Conservation (phyloP, 1,140 invertebrate species). For the Dendroctonus valens region DNA sequence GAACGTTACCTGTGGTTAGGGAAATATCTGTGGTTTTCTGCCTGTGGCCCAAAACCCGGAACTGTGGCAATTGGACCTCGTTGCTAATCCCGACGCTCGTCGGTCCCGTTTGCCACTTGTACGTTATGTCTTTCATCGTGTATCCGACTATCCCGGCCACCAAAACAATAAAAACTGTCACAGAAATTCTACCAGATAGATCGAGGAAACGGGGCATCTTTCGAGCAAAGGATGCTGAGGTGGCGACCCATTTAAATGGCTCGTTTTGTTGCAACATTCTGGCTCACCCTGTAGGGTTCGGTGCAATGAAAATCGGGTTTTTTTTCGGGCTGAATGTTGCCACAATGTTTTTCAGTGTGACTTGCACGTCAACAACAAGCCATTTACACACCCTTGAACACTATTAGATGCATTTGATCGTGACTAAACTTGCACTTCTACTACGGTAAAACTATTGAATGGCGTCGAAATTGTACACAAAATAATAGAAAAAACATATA, state of each 20-base stretch:
- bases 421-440: no score
- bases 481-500: no score
- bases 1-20: conserved; percentile 85
- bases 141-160: conserved; percentile 80
- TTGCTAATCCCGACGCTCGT: conserved; percentile 87
- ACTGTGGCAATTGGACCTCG: conserved; percentile 91
- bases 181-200: background rate
- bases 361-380: no score
- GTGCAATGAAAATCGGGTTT: no score
- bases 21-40: conserved; percentile 89
- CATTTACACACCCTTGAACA: no score
- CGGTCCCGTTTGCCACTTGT: conserved; percentile 89
- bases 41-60: conserved; percentile 89
- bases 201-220: conserved; percentile 2
- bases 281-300: background rate
- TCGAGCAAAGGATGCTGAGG: background rate
- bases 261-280: conserved; percentile 3
- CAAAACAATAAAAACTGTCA: conserved; percentile 60
- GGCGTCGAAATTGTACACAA: no score
- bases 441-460: no score
- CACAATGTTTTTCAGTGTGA: conserved; percentile 2
- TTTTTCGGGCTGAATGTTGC: no score
- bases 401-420: no score
- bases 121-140: conserved; percentile 96
- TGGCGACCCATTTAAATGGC: background rate